Base-by-base conservation (phyloP, 1,140 invertebrate species). In the Triops cancriformis region DNA sequence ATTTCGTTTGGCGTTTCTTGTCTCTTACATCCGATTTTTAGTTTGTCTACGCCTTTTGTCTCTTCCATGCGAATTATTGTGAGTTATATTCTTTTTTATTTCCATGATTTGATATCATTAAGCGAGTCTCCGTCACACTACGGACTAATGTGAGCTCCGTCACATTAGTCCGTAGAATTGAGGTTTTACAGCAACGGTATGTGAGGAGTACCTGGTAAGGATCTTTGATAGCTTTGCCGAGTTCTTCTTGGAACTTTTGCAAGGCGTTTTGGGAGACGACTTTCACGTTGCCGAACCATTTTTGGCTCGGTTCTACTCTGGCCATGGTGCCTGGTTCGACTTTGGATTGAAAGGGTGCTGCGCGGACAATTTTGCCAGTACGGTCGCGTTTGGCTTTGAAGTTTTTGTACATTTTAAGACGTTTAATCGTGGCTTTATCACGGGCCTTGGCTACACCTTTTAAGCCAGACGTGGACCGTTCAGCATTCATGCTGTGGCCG, bases 371-470 rank as follows among this genome's bases (percentile, higher is more conserved):
- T 88, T 98, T 95, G 41, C 98, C 98, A 73, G 87, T 88, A 82
- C 88, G 90, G 86, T 99, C 91, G 78, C 97, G 89, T 84, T 96
- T 97, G 7, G 98, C 90, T 87, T 98, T 99, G 83, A 93, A 95
- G 85, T 97, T 97, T 80, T 95, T 91, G 86, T 99, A 99, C 96
- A 98, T 98, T 84, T 97, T 94, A 64, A 99, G 85, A 72, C 98
- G 88, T 83, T 96, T 97, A 75, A 99, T 99, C 0, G 98, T 99
- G 2, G 91, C 90, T 85, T 94, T 95, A 10, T 95, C 94, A 80
- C 97, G 88, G 42, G 91, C 89, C 82, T 94, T 93, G 0, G 90
- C 90, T 1, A 95, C 94, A 42, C 93, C 94, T 87, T 93, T 91
- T n/a, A 95, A 83, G 1, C 90, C 90, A 82, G 91, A 90, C 26